Evolutionary conservation across 2,113 vertebrate species (phyloP).

Genomic region (Pteruthius melanotis): DNA sequence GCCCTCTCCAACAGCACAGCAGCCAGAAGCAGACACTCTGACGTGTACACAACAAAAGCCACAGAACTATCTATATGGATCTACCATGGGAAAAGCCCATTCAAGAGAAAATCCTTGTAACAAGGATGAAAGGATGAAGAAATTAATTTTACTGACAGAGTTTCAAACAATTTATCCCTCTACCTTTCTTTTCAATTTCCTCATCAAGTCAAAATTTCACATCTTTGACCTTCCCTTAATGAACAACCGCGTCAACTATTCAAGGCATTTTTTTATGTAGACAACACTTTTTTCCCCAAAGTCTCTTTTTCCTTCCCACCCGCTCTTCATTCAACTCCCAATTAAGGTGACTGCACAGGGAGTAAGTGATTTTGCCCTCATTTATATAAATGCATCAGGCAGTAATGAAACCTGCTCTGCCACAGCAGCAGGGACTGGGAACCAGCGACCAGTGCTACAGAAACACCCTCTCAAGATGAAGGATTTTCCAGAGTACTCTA

Average conservation of each 20-base stretch:
- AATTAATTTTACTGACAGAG: background rate
- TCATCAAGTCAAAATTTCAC: background rate
- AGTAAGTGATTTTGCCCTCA: background rate
- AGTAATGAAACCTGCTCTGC: background rate
- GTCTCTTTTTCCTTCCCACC: background rate
- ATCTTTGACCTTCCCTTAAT: constrained; percentile 1
- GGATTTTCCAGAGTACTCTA: background rate
- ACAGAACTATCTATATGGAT: background rate
- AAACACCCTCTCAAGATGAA: background rate
- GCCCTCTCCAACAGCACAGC: background rate
- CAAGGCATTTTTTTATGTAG: background rate
- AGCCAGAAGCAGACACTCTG: background rate
- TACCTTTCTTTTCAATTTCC: background rate
- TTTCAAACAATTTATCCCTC: background rate
- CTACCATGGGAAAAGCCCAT: background rate
- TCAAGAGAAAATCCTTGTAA: background rate
- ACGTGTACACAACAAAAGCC: background rate
- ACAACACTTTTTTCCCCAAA: background rate
- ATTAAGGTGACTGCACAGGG: background rate
- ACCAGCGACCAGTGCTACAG: background rate
- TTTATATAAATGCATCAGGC: background rate
- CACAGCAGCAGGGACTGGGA: background rate
- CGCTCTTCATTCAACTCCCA: background rate
- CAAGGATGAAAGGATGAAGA: background rate
- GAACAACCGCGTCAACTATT: background rate